Percentiles rank a stretch among this genome's conserved stretches.
These are phyloP conservation scores for Paedocypris micromegethes DNA, from an alignment of 2,797 vertebrate genomes.

Conservation along the genomic window DNA sequence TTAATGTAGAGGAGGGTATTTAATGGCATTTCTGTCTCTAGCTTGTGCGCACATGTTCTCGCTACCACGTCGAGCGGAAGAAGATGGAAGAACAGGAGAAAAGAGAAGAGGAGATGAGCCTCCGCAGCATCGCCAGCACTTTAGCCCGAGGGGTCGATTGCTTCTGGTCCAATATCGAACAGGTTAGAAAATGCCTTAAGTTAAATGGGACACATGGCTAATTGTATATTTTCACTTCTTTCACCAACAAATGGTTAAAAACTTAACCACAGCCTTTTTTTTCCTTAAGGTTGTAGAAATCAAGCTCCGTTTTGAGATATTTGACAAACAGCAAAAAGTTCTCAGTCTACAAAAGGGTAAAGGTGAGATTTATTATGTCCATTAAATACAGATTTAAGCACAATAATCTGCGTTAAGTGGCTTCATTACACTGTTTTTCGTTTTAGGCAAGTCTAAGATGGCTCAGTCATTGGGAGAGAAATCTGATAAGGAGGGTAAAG, in stretches of 20 bases:
- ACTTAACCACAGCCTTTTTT: not conserved
- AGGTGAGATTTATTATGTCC: constrained; percentile 59
- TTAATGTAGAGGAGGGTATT: not conserved
- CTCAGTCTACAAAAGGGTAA: constrained; percentile 74
- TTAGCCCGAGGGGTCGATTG: constrained; percentile 88
- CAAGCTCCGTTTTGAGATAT: constrained; percentile 87
- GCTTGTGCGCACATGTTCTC: constrained; percentile 87
- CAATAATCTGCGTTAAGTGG: no score
- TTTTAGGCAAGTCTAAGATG: constrained; percentile 60
- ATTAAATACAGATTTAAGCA: no score
- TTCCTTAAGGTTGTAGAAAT: constrained; percentile 83
- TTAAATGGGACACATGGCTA: not conserved
- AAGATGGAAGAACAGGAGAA: constrained; percentile 74
- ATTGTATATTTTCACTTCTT: no score
- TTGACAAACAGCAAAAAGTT: constrained; percentile 81
- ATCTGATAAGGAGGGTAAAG: constrained; percentile 63
- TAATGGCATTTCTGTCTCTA: constrained; percentile 42
- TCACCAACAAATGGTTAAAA: no score
- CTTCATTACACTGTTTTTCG: constrained; percentile 47
- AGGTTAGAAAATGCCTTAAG: constrained; percentile 62
- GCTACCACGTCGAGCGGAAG: constrained; percentile 82
- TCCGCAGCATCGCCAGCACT: constrained; percentile 82
- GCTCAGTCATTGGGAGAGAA: constrained; percentile 55
- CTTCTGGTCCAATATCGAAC: constrained; percentile 92
- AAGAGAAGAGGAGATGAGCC: constrained; percentile 77